Evolutionary conservation across 2,113 vertebrate species (phyloP).

Genomic region (Clarias magur): DNA sequence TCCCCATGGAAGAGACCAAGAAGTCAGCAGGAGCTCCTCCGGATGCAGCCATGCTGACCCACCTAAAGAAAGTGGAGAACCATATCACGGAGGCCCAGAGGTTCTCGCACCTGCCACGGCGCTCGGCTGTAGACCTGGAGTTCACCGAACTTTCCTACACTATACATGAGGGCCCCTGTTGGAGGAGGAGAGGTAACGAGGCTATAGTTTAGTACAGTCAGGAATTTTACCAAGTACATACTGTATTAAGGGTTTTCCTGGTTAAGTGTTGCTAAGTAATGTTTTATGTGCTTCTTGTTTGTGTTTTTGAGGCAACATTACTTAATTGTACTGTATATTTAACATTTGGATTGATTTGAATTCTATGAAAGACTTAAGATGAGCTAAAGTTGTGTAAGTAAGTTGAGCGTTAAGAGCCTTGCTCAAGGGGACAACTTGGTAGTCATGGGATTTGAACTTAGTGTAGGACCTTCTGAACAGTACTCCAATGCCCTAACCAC

Average conservation of each 20-base stretch:
- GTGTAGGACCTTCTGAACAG: too few relatives aligned
- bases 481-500: too few relatives aligned
- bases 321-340: neutral
- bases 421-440: too few relatives aligned
- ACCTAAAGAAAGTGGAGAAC: slow-evolving; percentile 99
- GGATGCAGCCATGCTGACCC: slow-evolving; percentile 86
- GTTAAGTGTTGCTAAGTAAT: neutral
- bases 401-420: too few relatives aligned
- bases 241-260: too few relatives aligned
- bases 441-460: too few relatives aligned
- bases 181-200: slow-evolving; percentile 89
- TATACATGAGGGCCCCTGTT: slow-evolving; percentile 92
- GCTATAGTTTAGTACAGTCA: slow-evolving; percentile 5
- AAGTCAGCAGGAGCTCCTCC: slow-evolving; percentile 68
- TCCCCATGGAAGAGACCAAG: slow-evolving; percentile 88
- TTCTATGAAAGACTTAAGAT: neutral
- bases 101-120: slow-evolving; percentile 93
- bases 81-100: slow-evolving; percentile 96
- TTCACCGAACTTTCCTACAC: slow-evolving; percentile 94
- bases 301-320: neutral
- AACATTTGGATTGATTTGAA: neutral
- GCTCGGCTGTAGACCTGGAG: slow-evolving; percentile 91
- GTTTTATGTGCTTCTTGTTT: neutral
- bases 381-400: neutral
- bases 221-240: too few relatives aligned